Conservation (phyloP, 2,113 vertebrate species). For the Calyptommatus sinebrachiatus region DNA sequence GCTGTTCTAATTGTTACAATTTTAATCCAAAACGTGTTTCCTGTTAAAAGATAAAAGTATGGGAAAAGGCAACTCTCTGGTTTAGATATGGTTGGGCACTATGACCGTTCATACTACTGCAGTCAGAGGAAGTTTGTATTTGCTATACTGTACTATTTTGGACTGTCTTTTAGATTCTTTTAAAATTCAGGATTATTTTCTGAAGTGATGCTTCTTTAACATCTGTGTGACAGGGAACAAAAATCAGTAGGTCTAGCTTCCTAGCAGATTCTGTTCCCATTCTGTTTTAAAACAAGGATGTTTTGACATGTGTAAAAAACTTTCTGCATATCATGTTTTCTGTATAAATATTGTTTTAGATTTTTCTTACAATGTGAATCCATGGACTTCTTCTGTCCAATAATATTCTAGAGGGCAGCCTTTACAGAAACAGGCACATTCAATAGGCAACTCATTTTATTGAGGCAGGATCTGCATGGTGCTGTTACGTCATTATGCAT, state of each 20-base stretch:
- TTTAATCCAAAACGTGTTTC: background rate
- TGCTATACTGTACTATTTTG: background rate
- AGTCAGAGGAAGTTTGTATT: background rate
- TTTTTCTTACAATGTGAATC: no score
- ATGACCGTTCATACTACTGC: conserved; percentile 3
- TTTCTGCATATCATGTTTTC: no score
- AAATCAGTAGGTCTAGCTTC: background rate
- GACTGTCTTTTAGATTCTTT: background rate
- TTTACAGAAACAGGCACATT: no score
- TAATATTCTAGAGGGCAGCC: no score
- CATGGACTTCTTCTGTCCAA: no score
- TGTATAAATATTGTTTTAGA: no score
- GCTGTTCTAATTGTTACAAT: background rate
- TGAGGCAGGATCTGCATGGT: no score
- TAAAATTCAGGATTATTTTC: background rate
- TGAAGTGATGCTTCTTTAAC: background rate
- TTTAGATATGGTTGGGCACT: background rate
- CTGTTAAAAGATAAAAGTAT: accelerated
- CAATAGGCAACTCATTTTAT: no score
- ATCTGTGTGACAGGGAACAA: background rate
- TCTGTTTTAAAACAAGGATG: background rate
- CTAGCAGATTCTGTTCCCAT: background rate
- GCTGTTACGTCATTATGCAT: no score
- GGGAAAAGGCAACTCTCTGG: background rate
- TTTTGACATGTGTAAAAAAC: no score